Conservation (phyloP, 2,888 invertebrate genomes). For the Zonitis immaculata region DNA sequence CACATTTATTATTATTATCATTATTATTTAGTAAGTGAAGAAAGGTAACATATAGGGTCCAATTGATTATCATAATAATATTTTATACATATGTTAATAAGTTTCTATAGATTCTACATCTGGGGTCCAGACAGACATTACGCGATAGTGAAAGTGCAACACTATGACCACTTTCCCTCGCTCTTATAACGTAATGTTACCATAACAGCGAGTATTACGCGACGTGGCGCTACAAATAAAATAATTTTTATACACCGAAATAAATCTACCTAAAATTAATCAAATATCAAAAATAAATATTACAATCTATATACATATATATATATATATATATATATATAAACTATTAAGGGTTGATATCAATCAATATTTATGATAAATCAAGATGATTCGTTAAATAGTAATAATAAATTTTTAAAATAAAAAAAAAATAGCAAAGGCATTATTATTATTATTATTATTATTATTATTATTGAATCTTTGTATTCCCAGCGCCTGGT, state of each 20-base stretch:
- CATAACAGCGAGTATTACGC: slow-evolving; percentile 41
- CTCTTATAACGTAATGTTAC: slow-evolving; percentile 45
- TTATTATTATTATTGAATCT: too few species aligned
- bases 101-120: slow-evolving; percentile 31
- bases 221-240: slow-evolving; percentile 9
- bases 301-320: too few species aligned
- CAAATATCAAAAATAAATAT: too few species aligned
- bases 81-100: too few species aligned
- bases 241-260: too few species aligned
- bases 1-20: slow-evolving; percentile 30
- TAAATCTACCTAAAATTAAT: too few species aligned
- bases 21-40: slow-evolving; percentile 15
- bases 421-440: slow-evolving; percentile 28
- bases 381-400: too few species aligned
- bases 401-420: too few species aligned
- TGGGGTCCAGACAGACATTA: slow-evolving; percentile 41
- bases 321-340: too few species aligned
- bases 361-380: too few species aligned
- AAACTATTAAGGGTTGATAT: too few species aligned
- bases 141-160: slow-evolving; percentile 50
- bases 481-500: slow-evolving; percentile 38
- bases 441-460: too few species aligned
- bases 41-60: slow-evolving; percentile 10
- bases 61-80: not conserved
- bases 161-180: slow-evolving; percentile 48